A percentile compares a stretch with the other conserved stretches of the same genome.
These are phyloP conservation scores for Sterrhoptilus dennistouni DNA, from an alignment of 2,113 vertebrate genomes.

Conservation along the genomic window DNA sequence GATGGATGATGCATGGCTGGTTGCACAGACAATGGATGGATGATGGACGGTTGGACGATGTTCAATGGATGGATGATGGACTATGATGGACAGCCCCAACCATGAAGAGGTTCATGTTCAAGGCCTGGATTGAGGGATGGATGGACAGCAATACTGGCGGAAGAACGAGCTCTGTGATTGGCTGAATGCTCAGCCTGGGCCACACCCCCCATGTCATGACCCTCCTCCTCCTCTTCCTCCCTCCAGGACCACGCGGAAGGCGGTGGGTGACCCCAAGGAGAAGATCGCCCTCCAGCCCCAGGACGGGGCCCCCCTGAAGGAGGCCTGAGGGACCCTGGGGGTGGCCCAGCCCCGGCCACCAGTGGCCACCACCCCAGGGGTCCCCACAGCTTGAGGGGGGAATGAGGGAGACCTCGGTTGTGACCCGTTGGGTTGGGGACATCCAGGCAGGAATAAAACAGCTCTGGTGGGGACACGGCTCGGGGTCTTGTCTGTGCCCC, in stretches of 20 bases:
- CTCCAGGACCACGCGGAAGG: background rate
- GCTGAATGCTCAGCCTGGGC: fast-evolving
- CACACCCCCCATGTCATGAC: background rate
- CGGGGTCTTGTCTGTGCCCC: background rate
- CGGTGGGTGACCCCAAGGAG: background rate
- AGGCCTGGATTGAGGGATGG: background rate
- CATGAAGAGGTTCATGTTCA: too few species aligned
- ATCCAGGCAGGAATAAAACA: constrained; percentile 1
- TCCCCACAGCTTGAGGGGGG: background rate
- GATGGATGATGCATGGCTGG: background rate
- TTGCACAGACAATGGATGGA: background rate
- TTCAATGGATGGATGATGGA: too few species aligned
- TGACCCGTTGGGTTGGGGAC: fast-evolving
- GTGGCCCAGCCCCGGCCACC: background rate
- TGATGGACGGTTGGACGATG: too few species aligned
- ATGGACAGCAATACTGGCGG: fast-evolving
- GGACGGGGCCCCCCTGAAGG: background rate
- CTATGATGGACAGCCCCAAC: background rate
- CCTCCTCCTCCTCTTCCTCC: background rate
- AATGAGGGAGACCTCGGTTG: fast-evolving
- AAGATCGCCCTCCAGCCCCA: constrained; percentile 54
- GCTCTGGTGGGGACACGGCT: background rate
- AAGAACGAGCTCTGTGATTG: background rate
- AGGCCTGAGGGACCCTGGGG: background rate
- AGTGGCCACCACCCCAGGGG: background rate